Percentiles rank a stretch among this genome's conserved stretches.
phyloP scores from a whole-genome alignment of 2,113 vertebrate species.

The Catharus fuscescens region DNA sequence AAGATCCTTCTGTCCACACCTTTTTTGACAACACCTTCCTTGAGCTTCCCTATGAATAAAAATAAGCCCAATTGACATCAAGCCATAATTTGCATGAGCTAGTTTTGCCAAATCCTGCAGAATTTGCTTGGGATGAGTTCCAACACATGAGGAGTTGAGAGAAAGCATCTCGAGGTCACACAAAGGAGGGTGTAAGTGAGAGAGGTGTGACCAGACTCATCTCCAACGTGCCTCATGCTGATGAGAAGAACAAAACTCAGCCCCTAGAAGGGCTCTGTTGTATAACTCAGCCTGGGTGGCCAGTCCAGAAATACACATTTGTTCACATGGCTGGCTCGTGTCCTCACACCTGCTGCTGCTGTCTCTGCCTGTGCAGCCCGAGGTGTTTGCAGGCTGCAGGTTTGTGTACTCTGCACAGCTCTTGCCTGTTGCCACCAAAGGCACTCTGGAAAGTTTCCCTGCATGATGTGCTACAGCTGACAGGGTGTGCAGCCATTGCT shows the following conservation, averaged over 20 bases:
- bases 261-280: not conserved
- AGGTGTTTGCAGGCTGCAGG: not conserved
- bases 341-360: not conserved
- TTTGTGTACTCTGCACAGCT: not conserved
- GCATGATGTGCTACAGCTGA: not conserved
- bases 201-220: not conserved
- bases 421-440: not conserved
- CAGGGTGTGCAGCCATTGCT: not conserved
- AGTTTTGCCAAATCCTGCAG: not conserved
- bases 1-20: constrained; percentile 38
- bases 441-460: not conserved
- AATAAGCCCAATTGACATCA: constrained; percentile 43
- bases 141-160: constrained; percentile 7
- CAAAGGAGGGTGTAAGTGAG: not conserved
- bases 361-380: not conserved
- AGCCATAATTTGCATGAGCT: constrained; percentile 37
- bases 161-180: constrained; percentile 32
- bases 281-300: not conserved
- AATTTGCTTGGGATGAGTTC: constrained; percentile 21
- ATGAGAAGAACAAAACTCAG: not conserved
- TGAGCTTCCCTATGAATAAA: constrained; percentile 27
- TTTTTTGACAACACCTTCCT: constrained; percentile 44
- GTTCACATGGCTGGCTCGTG: not conserved
- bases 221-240: not conserved
- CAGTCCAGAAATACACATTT: not conserved